Base-by-base conservation (phyloP, 1,140 invertebrate species). In the Steinernema feltiae region DNA sequence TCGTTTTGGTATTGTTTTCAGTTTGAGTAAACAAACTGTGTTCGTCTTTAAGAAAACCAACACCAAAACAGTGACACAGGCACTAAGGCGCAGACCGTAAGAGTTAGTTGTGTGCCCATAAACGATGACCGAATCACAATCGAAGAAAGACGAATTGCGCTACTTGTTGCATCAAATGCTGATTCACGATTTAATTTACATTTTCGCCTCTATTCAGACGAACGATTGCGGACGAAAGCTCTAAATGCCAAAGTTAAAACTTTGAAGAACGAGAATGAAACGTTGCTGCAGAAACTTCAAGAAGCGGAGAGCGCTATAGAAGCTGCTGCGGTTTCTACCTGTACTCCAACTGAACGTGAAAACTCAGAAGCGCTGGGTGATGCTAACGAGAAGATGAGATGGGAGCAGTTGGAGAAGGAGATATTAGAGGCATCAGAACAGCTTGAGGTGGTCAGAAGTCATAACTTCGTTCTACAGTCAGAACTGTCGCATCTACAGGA, bases 211-310 rank as follows among this genome's bases (percentile, higher is more conserved):
- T 48, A 72, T 80, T 0, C 78, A 80, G 79, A 80, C 41, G 77
- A 80, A 30, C 79, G 78, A 30, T 77, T 79, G 29, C 71, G 71
- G 30, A 79, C 78, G 2, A 79, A 80, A 32, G 79, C 77, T 30
- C 77, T 80, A 0, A 70, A 80, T 29, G 30, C 53, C 48, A 79
- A 78, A 48, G 63, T 77, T 17, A 70, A 76, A 2, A 30, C 74
- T 0, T 74, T 80, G 2, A 69, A 70, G 24, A 76, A 63, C 15
- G 79, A 80, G 73, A 80, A 80, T 70, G 79, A 80, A 30, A 24
- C 69, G 29, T 63, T 80, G 18, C 78, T 70, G 73, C 71, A 75
- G 1, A 30, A 72, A 18, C 71, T 80, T 2, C 78, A 73, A 24
- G 78, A 76, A 41, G 29, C 48, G 17, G 73, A 78, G 32, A 77